Base-by-base conservation (phyloP, 2,888 invertebrate genomes). In the Perithous albicinctus region DNA sequence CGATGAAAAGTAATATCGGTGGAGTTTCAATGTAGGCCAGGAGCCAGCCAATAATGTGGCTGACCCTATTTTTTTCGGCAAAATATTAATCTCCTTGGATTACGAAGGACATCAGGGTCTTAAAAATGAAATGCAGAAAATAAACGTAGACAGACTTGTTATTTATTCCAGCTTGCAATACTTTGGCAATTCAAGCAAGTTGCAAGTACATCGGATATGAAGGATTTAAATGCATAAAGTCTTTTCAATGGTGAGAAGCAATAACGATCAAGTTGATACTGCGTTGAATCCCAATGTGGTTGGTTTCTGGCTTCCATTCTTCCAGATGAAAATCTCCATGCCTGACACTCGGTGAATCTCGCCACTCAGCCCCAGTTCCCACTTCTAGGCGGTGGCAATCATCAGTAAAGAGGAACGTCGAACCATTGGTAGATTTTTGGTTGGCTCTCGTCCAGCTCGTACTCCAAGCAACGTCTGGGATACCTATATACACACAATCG, bases 371-470 rank as follows among this genome's bases (percentile, higher is more conserved):
- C n/a, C 56, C 46, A 8, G 38, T 12, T 35, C n/a, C 56, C 59
- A 43, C 43, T 59, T 35, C 43, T 76, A 54, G 43, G 78, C 41
- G 61, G 69, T 69, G 66, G 67, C 61, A 78, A 80, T 85, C 78
- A 85, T 86, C 85, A 87, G 86, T 88, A 91, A 43, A 87, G 86
- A 29, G 90, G 91, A 51, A 91, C 87, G 84, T 92, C 91, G 87
- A 92, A 92, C 91, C 90, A 92, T 85, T 92, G 91, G 87, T 90
- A 90, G 79, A 78, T 83, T 87, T 87, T 90, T 48, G 87, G 84
- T 83, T 89, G 88, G 83, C 87, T 87, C 73, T 88, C 87, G 85
- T 92, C 89, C 88, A 91, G 82, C 75, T 90, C 85, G 87, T 92
- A 92, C 84, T 90, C 89, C 84, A 90, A 61, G 84, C 92, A 92